These are phyloP conservation scores for Cryptoleucopteryx plumbea DNA, from an alignment of 2,113 vertebrate genomes.

Conservation along the genomic window DNA sequence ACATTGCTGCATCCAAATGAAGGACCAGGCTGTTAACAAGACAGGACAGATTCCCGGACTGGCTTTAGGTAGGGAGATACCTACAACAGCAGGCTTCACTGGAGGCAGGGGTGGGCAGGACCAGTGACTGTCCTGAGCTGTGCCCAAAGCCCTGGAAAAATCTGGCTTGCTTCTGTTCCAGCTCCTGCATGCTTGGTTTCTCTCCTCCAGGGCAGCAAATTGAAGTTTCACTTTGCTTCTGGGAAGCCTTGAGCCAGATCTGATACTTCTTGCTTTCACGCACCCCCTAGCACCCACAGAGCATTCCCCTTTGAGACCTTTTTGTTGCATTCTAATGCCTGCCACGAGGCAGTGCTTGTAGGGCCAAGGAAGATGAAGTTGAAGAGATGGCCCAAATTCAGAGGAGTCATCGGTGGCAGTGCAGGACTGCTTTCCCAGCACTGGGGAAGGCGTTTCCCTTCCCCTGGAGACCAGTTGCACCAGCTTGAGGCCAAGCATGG, in stretches of 20 bases:
- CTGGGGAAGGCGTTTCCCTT: neutral
- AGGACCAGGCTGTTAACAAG: neutral
- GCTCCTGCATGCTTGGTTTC: neutral
- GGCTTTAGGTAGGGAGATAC: neutral
- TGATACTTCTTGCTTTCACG: neutral
- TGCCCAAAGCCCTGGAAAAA: neutral
- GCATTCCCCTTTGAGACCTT: neutral
- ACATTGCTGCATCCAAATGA: neutral
- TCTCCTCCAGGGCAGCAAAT: neutral
- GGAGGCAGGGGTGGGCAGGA: neutral
- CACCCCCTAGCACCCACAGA: neutral
- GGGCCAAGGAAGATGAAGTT: neutral
- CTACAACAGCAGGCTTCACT: neutral
- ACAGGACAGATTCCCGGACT: neutral
- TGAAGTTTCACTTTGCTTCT: neutral
- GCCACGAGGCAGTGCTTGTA: accelerated
- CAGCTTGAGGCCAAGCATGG: neutral
- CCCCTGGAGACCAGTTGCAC: neutral
- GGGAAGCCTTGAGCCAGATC: neutral
- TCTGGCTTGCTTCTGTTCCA: neutral
- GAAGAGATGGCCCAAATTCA: neutral
- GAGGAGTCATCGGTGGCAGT: neutral
- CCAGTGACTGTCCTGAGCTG: neutral
- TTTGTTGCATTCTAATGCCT: neutral
- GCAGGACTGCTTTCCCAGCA: neutral